These are phyloP conservation scores for Galaxias olidus DNA, from an alignment of 2,797 vertebrate species.

Conservation along the genomic window DNA sequence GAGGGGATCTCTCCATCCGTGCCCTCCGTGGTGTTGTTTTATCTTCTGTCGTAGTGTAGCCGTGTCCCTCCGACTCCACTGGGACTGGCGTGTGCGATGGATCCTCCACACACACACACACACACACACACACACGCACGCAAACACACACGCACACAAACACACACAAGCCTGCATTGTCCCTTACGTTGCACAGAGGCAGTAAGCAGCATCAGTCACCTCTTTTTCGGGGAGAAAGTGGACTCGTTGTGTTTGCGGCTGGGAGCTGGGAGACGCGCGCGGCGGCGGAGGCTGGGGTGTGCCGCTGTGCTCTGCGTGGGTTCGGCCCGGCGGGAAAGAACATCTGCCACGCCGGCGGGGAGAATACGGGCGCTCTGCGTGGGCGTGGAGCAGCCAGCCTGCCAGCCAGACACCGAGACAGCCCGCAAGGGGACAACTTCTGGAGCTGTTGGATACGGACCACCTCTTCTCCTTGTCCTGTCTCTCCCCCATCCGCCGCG, in stretches of 20 bases:
- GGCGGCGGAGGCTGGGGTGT: not conserved
- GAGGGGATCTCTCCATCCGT: too few relatives aligned
- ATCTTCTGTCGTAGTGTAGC: too few relatives aligned
- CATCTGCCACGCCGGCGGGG: conserved; percentile 62
- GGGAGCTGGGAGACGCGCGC: conserved; percentile 19
- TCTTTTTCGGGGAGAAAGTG: conserved; percentile 24
- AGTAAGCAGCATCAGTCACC: conserved; percentile 19
- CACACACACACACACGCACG: not conserved
- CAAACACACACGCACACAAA: not conserved
- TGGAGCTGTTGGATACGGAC: too few relatives aligned
- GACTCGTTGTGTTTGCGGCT: conserved; percentile 44
- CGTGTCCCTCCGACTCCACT: too few relatives aligned
- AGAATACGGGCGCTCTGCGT: conserved; percentile 56
- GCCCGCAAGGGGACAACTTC: too few relatives aligned
- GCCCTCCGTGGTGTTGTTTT: too few relatives aligned
- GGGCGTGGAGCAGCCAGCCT: conserved; percentile 48
- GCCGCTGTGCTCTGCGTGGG: conserved; percentile 53
- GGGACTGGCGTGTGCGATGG: too few relatives aligned
- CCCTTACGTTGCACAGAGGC: conserved; percentile 13
- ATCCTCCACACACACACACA: not conserved
- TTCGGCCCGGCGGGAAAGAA: conserved; percentile 53
- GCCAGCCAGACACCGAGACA: conserved; percentile 15
- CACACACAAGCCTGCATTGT: not conserved
- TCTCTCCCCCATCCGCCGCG: not conserved
- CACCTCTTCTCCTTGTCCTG: too few relatives aligned